Evolutionary conservation across 2,113 vertebrate genomes (phyloP), one percentile per base, ranked within the genome.

Genomic region (Scomber scombrus): DNA sequence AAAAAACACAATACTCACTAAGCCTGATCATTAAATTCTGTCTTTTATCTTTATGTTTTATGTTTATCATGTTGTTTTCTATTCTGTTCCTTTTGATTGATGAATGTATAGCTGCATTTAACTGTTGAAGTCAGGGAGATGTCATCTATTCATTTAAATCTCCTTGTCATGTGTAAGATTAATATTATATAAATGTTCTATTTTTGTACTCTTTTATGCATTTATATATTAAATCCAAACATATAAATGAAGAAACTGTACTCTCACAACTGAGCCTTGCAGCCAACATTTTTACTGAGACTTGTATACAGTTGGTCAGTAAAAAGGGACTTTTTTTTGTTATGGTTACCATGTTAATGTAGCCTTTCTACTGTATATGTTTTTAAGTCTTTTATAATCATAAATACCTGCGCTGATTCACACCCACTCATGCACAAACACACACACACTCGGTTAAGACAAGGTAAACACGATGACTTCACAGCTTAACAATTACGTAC

Each of bases 141-240:
- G 12, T 34, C 69, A 85, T 76, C 16, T 80, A 55, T 55, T 77
- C 64, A 11, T 61, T 73, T 65, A 46, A 73, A 52, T 81, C 46
- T 73, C 47, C 43, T 66, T 78, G 57, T 88, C 75, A 55, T 73
- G 61, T 94, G 90, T 88, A 72, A 91, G 88, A 85, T 80, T 71
- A 78, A 84, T 87, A 81, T 80, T 71, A 89, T 85, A 79, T 71
- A 92, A 93, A 94, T 89, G 86, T 90, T 93, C 87, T 94, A 94
- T 94, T 94, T 94, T 94, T 94, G 90, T 93, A 94, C 89, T 90
- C 91, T 74, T 89, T 73, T 58, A 68, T 88, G 80, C 89, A 86
- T 92, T 89, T 86, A 61, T 88, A 77, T 81, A 90, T 82, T 63
- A 85, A 82, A 81, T 85, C 64, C 63, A 81, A 83, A 75, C 74